Evolutionary conservation across 2,113 vertebrate genomes (phyloP).

Genomic region (Furnarius figulus): DNA sequence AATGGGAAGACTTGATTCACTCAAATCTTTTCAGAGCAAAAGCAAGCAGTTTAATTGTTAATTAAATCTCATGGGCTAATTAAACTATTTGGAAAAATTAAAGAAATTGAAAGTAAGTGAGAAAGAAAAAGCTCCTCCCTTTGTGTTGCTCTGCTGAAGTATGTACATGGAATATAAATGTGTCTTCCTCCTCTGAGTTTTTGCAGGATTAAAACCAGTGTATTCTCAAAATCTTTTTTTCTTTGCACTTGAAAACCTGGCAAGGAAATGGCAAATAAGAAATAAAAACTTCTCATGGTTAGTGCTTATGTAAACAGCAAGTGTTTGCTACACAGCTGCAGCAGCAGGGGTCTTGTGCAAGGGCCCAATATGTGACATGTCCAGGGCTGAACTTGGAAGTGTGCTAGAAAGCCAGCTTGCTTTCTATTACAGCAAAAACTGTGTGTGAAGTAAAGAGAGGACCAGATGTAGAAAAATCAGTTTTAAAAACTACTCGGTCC

Average conservation of each 20-base stretch:
- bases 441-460: neutral
- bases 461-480: neutral
- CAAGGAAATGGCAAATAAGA: neutral
- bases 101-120: neutral
- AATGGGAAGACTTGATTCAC: neutral
- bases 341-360: neutral
- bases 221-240: neutral
- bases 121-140: neutral
- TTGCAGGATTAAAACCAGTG: neutral
- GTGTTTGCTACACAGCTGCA: neutral
- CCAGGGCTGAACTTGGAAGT: neutral
- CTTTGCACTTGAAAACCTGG: neutral
- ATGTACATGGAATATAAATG: neutral
- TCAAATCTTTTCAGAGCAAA: neutral
- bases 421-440: neutral
- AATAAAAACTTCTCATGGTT: neutral
- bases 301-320: neutral
- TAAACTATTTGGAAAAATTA: neutral
- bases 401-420: neutral
- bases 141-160: neutral
- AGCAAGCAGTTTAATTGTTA: neutral
- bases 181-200: neutral
- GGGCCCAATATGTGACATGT: no score
- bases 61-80: neutral
- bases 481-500: neutral